Evolutionary conservation across 1,140 invertebrate species (phyloP).

Genomic region (Pseudachorutes palmiensis): DNA sequence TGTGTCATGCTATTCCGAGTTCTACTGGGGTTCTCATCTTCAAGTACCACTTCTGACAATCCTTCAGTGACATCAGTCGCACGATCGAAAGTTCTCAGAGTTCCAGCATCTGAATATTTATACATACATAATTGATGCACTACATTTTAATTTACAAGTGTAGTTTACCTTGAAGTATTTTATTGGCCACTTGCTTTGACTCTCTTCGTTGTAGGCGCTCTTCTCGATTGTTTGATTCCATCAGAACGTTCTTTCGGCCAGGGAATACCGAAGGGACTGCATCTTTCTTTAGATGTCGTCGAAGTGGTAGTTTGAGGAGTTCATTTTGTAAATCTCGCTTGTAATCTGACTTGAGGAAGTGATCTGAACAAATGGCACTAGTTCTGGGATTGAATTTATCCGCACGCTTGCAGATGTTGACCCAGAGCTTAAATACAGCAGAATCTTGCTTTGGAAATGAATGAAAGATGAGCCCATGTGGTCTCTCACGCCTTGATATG

Average conservation of each 20-base stretch:
- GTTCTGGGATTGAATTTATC: conserved; percentile 11
- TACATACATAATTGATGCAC: background rate
- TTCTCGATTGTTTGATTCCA: background rate
- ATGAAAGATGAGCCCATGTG: conserved; percentile 10
- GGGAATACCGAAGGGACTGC: conserved; percentile 14
- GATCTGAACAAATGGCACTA: conserved; percentile 21
- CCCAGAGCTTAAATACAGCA: conserved; percentile 14
- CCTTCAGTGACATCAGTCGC: too few species aligned
- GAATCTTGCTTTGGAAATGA: conserved; percentile 15
- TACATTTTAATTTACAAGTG: background rate
- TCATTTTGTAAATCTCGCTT: conserved; percentile 26
- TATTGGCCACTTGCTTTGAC: background rate
- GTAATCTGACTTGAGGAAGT: conserved; percentile 24
- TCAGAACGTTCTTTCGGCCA: background rate
- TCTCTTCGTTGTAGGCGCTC: background rate
- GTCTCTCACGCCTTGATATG: too few species aligned
- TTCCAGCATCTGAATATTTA: background rate
- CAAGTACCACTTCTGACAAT: too few species aligned
- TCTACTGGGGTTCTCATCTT: too few species aligned
- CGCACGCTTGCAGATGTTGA: conserved; percentile 15
- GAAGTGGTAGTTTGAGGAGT: conserved; percentile 20
- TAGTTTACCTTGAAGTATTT: background rate
- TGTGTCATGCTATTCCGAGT: too few species aligned
- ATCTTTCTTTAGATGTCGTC: background rate
- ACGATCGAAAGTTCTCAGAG: too few species aligned